phyloP scores from a whole-genome alignment of 2,113 vertebrate genomes.

The Melanerpes aurifrons region DNA sequence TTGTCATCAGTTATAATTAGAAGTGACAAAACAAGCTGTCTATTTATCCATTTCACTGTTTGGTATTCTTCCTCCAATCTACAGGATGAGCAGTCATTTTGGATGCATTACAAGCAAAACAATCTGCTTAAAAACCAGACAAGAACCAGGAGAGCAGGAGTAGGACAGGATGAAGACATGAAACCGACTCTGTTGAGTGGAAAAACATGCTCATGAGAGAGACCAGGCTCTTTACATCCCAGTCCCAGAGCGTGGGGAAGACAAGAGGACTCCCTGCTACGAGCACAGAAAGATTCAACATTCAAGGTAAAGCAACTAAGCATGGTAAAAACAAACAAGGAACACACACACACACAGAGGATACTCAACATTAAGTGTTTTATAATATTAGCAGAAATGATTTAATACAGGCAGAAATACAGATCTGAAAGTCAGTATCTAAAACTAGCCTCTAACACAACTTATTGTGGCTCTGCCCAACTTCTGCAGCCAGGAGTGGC shows the following conservation, averaged over 20 bases:
- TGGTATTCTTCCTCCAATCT: background rate
- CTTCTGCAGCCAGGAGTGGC: background rate
- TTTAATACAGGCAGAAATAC: background rate
- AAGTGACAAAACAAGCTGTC: slow-evolving; percentile 16
- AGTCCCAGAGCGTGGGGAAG: background rate
- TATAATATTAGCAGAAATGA: background rate
- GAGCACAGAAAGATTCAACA: background rate
- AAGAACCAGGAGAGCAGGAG: slow-evolving; percentile 19
- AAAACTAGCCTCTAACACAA: background rate
- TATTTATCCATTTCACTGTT: slow-evolving; percentile 27
- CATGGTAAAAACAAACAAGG: background rate
- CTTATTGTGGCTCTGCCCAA: background rate
- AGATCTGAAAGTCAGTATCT: background rate
- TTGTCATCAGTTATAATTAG: slow-evolving; percentile 33
- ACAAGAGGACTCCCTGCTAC: background rate
- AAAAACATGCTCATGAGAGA: slow-evolving; percentile 2
- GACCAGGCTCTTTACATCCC: background rate
- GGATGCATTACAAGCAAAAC: slow-evolving; percentile 58
- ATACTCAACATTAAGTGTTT: background rate
- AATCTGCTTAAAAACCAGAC: slow-evolving; percentile 50
- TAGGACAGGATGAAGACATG: slow-evolving; percentile 1
- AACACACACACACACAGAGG: background rate
- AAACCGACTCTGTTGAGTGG: background rate
- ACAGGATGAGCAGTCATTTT: slow-evolving; percentile 38
- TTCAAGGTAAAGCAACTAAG: background rate